Base-by-base conservation (phyloP, 1,140 invertebrate genomes). In the Zelostemma sp. region DNA sequence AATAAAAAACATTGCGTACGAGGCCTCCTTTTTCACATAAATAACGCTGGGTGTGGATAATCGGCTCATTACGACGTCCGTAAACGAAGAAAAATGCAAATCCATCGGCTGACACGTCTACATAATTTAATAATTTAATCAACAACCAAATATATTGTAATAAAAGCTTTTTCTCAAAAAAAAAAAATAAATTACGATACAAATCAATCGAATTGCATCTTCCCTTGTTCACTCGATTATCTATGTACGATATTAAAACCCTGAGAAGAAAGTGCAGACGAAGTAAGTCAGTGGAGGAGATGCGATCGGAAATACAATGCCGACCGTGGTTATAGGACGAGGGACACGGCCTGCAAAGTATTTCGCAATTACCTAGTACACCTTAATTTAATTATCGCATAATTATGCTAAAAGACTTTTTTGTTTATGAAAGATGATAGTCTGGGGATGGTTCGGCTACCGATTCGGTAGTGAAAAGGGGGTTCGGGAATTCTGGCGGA, bases 401-500 rank as follows among this genome's bases (percentile, higher is more conserved):
- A 78, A 80, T 80, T 77, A 78, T 56, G 60, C 72, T 82, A 80
- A 18, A 21, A 53, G 35, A 75, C 51, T 81, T 35, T 35, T 1
- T 35, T 3, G 21, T 25, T 25, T 81, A 85, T 73, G 83, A 85
- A 57, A 85, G 68, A 80, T 91, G 90, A 89, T 95, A 96, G 87
- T 93, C 92, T 54, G 92, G 92, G 64, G 91, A 91, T 38, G 92
- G 92, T 83, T 93, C 92, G 21, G 91, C 89, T 68, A 93, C 88
- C 11, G 91, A 92, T 77, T 85, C 85, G 74, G 94, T 95, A 75
- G 95, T 94, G 84, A 97, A 96, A 69, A 97, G 87, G 49, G 95
- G 95, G 81, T 97, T 97, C 49, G 95, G 95, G 86, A 97, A 97
- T 85, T 97, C 95, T 66, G 94, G 93, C 49, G 95, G 95, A 88